These are phyloP conservation scores for Mythimna lalbum DNA, from an alignment of 2,888 invertebrate species.

Conservation along the genomic window DNA sequence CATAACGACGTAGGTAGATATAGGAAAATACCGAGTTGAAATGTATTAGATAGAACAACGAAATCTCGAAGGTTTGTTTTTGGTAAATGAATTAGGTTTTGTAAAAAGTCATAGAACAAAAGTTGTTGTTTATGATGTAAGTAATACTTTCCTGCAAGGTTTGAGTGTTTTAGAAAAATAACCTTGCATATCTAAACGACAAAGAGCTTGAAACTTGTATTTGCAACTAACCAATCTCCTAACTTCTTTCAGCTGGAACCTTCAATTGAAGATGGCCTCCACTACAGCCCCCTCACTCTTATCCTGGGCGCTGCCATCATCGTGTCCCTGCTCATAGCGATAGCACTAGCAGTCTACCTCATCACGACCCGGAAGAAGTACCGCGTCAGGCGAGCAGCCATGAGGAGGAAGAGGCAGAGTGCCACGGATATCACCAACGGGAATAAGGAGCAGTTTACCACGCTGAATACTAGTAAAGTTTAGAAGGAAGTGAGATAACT, in stretches of 20 bases:
- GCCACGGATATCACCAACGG: conserved; percentile 78
- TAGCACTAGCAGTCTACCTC: conserved; percentile 81
- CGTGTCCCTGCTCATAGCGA: conserved; percentile 76
- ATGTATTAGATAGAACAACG: too few species aligned
- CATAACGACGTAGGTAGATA: too few species aligned
- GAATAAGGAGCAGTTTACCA: conserved; percentile 80
- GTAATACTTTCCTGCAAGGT: too few species aligned
- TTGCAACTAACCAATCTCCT: not conserved
- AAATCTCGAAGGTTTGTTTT: too few species aligned
- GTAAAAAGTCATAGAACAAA: too few species aligned
- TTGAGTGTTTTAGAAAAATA: too few species aligned
- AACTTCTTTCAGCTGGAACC: conserved; percentile 77
- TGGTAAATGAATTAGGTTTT: too few species aligned
- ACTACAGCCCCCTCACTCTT: conserved; percentile 75
- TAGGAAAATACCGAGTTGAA: too few species aligned
- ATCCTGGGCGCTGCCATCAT: conserved; percentile 80
- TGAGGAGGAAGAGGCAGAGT: conserved; percentile 82
- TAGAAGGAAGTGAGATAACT: conserved; percentile 64
- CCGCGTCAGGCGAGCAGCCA: conserved; percentile 76
- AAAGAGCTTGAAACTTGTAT: too few species aligned
- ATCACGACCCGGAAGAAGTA: conserved; percentile 78
- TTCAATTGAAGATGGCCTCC: conserved; percentile 70
- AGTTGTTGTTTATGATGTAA: too few species aligned
- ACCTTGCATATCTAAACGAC: too few species aligned
- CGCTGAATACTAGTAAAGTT: conserved; percentile 76